These are phyloP conservation scores for Campylomormyrus tamandua DNA, from an alignment of 2,113 vertebrate genomes.

Conservation along the genomic window DNA sequence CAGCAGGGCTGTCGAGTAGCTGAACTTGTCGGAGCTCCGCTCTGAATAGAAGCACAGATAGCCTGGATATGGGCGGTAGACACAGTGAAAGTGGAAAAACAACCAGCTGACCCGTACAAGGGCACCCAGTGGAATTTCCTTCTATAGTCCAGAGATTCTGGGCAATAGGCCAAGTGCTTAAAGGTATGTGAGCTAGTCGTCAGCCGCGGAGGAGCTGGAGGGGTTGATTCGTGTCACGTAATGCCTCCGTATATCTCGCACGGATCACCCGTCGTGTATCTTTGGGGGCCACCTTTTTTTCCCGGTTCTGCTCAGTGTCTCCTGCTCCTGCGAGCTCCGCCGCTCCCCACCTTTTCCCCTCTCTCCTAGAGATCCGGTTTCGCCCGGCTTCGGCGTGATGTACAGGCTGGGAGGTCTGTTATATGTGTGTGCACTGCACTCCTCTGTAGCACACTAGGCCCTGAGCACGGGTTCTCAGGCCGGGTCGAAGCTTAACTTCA, in stretches of 20 bases:
- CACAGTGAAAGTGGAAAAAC: constrained; percentile 52
- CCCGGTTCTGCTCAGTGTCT: background rate
- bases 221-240: background rate
- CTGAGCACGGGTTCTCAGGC: background rate
- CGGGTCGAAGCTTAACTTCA: background rate
- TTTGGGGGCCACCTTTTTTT: background rate
- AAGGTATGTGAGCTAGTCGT: background rate
- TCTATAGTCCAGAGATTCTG: constrained; percentile 33
- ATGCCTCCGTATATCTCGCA: too few relatives aligned
- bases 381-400: background rate
- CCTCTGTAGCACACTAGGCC: background rate
- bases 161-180: constrained; percentile 17
- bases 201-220: background rate
- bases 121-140: constrained; percentile 47
- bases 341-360: background rate
- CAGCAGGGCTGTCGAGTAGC: background rate
- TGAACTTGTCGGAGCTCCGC: background rate
- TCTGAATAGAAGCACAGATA: background rate
- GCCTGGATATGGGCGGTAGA: background rate
- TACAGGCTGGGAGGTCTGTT: background rate
- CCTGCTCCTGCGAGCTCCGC: background rate
- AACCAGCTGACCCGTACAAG: constrained; percentile 31
- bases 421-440: background rate
- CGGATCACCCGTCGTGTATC: background rate
- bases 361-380: background rate